Conservation (phyloP, 30 jellyfish, hydroid and myxozoan genomes). For the Chironex yamaguchii region DNA sequence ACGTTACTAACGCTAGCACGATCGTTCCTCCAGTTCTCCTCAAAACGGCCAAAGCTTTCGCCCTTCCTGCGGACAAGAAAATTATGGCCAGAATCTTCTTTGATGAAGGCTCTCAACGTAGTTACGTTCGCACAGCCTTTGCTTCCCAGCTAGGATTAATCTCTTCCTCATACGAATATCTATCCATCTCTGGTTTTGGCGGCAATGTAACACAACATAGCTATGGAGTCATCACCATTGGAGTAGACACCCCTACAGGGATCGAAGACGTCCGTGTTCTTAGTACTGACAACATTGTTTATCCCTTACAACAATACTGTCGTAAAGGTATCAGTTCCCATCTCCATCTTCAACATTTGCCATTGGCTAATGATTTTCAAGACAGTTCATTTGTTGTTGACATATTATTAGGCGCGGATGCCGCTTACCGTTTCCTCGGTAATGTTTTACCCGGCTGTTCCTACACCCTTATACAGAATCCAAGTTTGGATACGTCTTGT, state of each 20-base stretch:
- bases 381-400: conserved; percentile 20
- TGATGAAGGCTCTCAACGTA: conserved; percentile 7
- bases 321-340: background rate
- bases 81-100: conserved; percentile 1
- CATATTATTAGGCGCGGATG: conserved; percentile 53
- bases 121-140: conserved; percentile 38
- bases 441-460: background rate
- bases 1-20: background rate
- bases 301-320: conserved; percentile 29
- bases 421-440: conserved; percentile 55
- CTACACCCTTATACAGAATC: conserved; percentile 20
- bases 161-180: conserved; percentile 36
- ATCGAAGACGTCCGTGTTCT: conserved; percentile 24
- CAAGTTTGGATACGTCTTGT: conserved; percentile 34
- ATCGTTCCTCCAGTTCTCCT: background rate
- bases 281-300: conserved; percentile 31
- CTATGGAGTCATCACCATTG: conserved; percentile 39
- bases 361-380: conserved; percentile 27
- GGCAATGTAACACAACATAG: conserved; percentile 21
- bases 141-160: conserved; percentile 17
- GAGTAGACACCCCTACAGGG: conserved; percentile 55
- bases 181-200: conserved; percentile 55
- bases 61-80: conserved; percentile 9
- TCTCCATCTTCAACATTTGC: conserved; percentile 35
- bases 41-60: background rate